Conservation (phyloP, 2,113 vertebrate species). For the Blennius ocellaris region DNA sequence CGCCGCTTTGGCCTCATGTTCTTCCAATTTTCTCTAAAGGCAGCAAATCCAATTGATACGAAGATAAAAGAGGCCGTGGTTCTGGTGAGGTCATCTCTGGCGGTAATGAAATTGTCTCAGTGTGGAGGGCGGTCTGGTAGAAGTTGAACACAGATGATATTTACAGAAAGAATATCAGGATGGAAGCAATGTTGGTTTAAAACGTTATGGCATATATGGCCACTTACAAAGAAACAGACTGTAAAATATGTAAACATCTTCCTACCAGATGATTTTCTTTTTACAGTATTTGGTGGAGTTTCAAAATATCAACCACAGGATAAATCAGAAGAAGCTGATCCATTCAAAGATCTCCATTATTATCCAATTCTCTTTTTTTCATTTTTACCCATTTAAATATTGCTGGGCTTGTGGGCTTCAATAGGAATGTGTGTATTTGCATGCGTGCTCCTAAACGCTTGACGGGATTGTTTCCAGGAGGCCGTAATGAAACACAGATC, state of each 20-base stretch:
- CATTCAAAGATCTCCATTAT: background rate
- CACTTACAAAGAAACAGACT: constrained; percentile 10
- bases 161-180: constrained; percentile 35
- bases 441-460: constrained; percentile 33
- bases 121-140: constrained; percentile 43
- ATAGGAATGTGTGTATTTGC: constrained; percentile 7
- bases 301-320: constrained; percentile 6
- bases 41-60: constrained; percentile 68
- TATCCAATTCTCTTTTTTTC: constrained; percentile 5
- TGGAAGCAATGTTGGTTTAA: constrained; percentile 46
- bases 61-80: constrained; percentile 63
- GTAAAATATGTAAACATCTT: constrained; percentile 25
- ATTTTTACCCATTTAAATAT: background rate
- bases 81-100: constrained; percentile 77
- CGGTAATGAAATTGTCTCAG: constrained; percentile 74
- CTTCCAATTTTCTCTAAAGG: constrained; percentile 73
- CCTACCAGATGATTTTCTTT: constrained; percentile 32
- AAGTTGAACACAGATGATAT: constrained; percentile 68
- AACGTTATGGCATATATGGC: constrained; percentile 50
- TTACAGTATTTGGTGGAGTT: constrained; percentile 21
- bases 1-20: constrained; percentile 61
- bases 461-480: constrained; percentile 73
- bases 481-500: constrained; percentile 73
- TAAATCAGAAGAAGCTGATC: background rate
- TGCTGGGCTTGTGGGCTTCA: constrained; percentile 4